Evolutionary conservation across 2,113 vertebrate species (phyloP), one percentile per base, ranked within the genome.

Genomic region (Syngnathus floridae): DNA sequence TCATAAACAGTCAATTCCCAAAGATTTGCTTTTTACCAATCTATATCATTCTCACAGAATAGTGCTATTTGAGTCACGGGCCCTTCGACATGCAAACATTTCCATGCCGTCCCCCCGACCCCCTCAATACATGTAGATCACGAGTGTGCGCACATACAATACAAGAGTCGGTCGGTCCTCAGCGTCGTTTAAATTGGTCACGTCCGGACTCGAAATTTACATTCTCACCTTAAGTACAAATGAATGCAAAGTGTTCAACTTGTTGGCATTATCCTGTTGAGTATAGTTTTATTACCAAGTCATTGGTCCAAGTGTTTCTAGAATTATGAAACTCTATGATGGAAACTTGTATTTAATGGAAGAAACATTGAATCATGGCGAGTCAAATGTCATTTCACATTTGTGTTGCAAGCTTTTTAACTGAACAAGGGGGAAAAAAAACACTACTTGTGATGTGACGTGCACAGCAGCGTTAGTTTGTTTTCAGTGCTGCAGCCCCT

Each of bases 291-390:
- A 38, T 38, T 41, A 19, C 17, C 37, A 66, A 66, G 71, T 72
- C 74, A 70, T 73, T 40, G 69, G 60, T 61, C 13, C 64, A 66
- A 70, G 66, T 80, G 57, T 68, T 74, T 71, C 41, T 48, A 37
- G 41, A 37, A 49, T 31, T 45, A 40, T 38, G 10, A 14, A 22
- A 12, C 26, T 62, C 49, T 49, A 46, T 37, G 13, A 45, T 9
- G 9, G 10, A 22, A 22, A 7, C 45, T 16, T 26, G n/a, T 36
- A 70, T 65, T 63, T 58, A 41, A 54, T 63, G 51, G 16, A 69
- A 38, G 7, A 16, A 43, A 60, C 37, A 43, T 13, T 45, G 13
- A 65, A 12, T 71, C 7, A 54, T 62, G 54, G 21, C 51, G 69
- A 51, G 57, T 61, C 1, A 22, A 54, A 36, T 67, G 22, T 78